These are phyloP conservation scores for Phrynocephalus versicolor DNA, from an alignment of 2,113 vertebrate species.

Conservation along the genomic window DNA sequence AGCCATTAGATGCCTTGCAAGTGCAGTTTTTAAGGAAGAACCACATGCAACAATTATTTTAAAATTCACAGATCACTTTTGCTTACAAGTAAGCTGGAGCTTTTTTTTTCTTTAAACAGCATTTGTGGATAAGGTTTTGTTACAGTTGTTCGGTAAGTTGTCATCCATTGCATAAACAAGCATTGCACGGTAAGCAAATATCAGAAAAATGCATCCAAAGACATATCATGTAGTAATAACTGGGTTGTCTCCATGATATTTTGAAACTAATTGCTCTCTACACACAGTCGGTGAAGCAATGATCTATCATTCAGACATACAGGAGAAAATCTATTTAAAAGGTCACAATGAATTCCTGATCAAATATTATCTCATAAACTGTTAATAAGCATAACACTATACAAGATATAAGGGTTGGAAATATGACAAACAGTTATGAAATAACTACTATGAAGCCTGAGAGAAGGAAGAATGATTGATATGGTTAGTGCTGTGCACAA, in stretches of 20 bases:
- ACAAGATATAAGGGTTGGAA: neutral
- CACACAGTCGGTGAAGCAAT: neutral
- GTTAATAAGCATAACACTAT: too few relatives aligned
- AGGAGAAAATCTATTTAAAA: neutral
- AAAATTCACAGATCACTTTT: neutral
- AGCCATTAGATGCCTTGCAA: neutral
- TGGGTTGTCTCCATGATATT: neutral
- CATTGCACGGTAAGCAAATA: too few relatives aligned
- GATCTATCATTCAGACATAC: neutral
- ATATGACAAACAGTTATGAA: neutral
- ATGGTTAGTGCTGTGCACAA: neutral
- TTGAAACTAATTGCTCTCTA: constrained; percentile 11
- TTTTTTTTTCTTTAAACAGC: neutral
- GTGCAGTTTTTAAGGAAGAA: too few relatives aligned
- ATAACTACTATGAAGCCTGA: neutral
- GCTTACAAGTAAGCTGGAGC: neutral
- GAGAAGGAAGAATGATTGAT: neutral
- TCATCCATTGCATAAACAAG: neutral
- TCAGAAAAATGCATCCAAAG: neutral
- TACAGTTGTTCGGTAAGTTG: neutral
- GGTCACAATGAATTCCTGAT: neutral
- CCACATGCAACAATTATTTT: neutral
- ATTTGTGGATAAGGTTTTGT: neutral
- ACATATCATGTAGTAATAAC: constrained; percentile 3
- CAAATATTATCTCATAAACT: neutral